Percentiles rank a stretch among this genome's conserved stretches.
phyloP scores from a whole-genome alignment of 2,888 invertebrate species.

The Aphrophora alni region DNA sequence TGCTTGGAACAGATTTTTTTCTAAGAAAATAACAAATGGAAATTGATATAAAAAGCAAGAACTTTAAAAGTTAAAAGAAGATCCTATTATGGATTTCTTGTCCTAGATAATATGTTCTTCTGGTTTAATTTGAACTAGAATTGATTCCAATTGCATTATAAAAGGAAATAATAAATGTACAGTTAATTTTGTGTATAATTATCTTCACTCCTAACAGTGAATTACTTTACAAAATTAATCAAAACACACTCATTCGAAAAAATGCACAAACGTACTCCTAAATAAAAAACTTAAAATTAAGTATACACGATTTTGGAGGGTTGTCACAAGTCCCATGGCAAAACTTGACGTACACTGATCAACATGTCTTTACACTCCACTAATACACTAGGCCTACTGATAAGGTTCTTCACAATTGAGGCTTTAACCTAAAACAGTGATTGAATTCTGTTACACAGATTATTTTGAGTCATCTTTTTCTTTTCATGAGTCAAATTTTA shows the following conservation, averaged over 20 bases:
- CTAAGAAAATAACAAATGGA: too few relatives aligned
- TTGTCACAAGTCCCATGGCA: slow-evolving; percentile 3
- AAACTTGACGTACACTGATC: background rate
- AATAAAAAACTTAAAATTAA: background rate
- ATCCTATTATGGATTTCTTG: too few relatives aligned
- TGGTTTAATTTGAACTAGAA: too few relatives aligned
- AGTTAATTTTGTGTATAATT: background rate
- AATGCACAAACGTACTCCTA: background rate
- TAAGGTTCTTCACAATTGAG: background rate
- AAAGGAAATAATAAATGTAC: background rate
- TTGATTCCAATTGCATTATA: background rate
- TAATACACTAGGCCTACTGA: background rate
- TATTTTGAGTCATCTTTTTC: background rate
- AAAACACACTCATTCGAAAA: background rate
- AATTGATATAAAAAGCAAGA: too few relatives aligned
- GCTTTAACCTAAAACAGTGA: background rate
- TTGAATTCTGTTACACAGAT: background rate
- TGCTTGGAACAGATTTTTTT: too few relatives aligned
- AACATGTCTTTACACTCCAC: background rate
- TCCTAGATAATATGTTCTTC: too few relatives aligned
- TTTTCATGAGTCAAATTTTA: background rate
- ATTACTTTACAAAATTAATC: background rate
- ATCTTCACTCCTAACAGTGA: background rate
- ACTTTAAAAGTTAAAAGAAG: too few relatives aligned
- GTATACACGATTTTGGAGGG: background rate